Percentiles rank a stretch among this genome's conserved stretches.
These are phyloP conservation scores for Enteromius afrohamiltoni DNA, from an alignment of 2,797 vertebrate species.

Conservation along the genomic window DNA sequence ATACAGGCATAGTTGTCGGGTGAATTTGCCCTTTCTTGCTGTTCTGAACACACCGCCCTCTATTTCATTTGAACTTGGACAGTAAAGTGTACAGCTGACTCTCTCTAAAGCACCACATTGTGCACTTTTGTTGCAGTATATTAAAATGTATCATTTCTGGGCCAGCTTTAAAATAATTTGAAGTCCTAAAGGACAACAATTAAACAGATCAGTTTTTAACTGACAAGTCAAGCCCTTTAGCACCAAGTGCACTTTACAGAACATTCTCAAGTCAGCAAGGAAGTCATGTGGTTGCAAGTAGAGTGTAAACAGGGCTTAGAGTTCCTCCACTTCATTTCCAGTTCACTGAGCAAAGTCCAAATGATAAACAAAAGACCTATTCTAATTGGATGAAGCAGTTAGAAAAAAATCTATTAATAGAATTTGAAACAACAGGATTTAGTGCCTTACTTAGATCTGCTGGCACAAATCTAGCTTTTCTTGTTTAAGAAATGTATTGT, in stretches of 20 bases:
- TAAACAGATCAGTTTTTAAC: conserved; percentile 16
- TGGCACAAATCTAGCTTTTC: conserved; percentile 16
- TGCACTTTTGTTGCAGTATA: background rate
- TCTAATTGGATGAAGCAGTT: conserved; percentile 30
- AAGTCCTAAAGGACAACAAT: background rate
- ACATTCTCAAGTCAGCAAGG: conserved; percentile 19
- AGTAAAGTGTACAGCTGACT: background rate
- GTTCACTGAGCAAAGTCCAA: conserved; percentile 39
- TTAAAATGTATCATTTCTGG: background rate
- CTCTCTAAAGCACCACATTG: background rate
- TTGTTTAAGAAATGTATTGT: conserved; percentile 10
- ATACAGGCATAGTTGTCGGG: background rate
- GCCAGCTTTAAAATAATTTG: background rate
- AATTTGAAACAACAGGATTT: conserved; percentile 36
- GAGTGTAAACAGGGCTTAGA: conserved; percentile 49
- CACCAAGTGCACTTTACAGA: background rate
- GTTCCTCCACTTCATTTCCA: conserved; percentile 12
- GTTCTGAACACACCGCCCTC: conserved; percentile 11
- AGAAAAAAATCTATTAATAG: conserved; percentile 25
- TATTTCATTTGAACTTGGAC: background rate
- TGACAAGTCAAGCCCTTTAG: background rate
- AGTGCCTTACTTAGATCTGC: conserved; percentile 27
- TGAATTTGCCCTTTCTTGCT: background rate
- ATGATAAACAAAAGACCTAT: conserved; percentile 35
- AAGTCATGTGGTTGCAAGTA: conserved; percentile 46